Evolutionary conservation across 2,888 invertebrate species (phyloP).

Genomic region (Lysandra bellargus): DNA sequence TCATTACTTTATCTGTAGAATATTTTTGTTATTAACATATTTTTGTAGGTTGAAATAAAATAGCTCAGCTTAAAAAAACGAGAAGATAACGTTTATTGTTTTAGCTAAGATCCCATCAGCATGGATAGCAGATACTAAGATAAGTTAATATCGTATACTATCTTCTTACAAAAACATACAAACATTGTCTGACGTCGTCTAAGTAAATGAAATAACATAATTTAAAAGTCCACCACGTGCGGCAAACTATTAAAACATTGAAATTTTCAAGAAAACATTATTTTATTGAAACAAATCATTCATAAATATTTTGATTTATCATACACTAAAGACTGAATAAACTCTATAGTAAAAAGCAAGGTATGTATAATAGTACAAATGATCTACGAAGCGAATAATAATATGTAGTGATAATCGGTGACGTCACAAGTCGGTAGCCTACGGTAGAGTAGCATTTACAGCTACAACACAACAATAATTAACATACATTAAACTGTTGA

Average conservation of each 20-base stretch:
- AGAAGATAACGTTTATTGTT: background rate
- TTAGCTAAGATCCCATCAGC: background rate
- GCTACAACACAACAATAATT: background rate
- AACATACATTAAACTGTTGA: background rate
- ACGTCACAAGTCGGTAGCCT: background rate
- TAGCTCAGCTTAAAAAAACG: background rate
- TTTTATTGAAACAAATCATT: no score
- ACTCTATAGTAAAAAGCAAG: background rate
- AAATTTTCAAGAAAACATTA: no score
- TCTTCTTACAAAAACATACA: background rate
- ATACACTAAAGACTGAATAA: no score
- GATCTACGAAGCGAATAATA: background rate
- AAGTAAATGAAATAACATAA: background rate
- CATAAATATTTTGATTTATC: no score
- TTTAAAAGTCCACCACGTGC: background rate
- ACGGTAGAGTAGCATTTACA: background rate
- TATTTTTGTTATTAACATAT: background rate
- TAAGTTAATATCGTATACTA: background rate
- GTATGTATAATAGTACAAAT: background rate
- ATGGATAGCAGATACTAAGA: background rate
- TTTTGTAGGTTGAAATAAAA: background rate
- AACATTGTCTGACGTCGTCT: background rate
- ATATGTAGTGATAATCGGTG: background rate
- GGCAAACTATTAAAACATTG: background rate
- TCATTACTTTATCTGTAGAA: background rate